These are phyloP conservation scores for Vanessa tameamea DNA, from an alignment of 1,140 invertebrate genomes.

Conservation along the genomic window DNA sequence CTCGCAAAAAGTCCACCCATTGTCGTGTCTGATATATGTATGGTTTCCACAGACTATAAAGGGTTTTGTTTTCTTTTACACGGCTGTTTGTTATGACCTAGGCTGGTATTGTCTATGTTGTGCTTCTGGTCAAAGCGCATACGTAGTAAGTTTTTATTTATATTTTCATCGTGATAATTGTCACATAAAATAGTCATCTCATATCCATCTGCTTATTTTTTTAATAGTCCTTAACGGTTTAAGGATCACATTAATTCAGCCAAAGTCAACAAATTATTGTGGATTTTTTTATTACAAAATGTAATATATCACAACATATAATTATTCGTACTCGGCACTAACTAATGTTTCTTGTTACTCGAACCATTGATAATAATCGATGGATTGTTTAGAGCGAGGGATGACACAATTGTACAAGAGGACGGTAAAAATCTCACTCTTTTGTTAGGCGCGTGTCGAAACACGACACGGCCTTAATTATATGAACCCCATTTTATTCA, in stretches of 20 bases:
- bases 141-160: constrained; percentile 6
- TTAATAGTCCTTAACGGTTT: no score
- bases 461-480: constrained; percentile 56
- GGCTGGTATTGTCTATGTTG: constrained; percentile 16
- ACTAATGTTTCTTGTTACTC: constrained; percentile 3
- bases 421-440: constrained; percentile 35
- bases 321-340: neutral
- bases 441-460: constrained; percentile 57
- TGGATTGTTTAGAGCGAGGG: constrained; percentile 37
- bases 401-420: constrained; percentile 36
- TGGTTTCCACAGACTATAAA: constrained; percentile 46
- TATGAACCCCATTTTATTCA: constrained; percentile 42
- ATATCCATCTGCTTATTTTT: no score
- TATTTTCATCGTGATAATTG: neutral
- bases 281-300: no score
- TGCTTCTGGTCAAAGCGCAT: constrained; percentile 23
- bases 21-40: constrained; percentile 60
- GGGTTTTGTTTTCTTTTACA: constrained; percentile 48
- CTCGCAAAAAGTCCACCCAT: constrained; percentile 61
- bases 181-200: neutral
- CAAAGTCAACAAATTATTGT: no score
- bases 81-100: constrained; percentile 26
- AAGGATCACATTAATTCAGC: no score
- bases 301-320: no score
- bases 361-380: constrained; percentile 44